These are phyloP conservation scores for Nephrotoma guestfalica DNA, from an alignment of 2,888 invertebrate genomes.

Conservation along the genomic window DNA sequence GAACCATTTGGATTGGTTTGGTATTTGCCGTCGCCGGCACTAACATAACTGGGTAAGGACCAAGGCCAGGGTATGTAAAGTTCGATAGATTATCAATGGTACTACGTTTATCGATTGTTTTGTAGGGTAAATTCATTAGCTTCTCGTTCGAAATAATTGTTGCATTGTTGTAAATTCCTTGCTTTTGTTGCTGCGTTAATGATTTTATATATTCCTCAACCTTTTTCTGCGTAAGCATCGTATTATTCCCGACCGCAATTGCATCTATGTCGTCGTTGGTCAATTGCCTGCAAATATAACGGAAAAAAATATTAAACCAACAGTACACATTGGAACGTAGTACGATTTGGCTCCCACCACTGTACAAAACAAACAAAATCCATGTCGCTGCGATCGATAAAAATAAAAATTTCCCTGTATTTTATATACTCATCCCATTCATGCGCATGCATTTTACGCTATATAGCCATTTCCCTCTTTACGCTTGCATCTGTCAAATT, in stretches of 20 bases:
- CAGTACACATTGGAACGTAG: not conserved
- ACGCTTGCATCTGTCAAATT: not conserved
- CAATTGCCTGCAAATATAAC: not conserved
- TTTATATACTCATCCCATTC: not conserved
- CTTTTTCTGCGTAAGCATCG: constrained; percentile 23
- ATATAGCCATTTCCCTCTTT: not conserved
- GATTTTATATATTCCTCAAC: constrained; percentile 29
- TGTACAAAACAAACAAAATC: not conserved
- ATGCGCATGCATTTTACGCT: not conserved
- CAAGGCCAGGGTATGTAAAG: not conserved
- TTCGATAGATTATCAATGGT: not conserved
- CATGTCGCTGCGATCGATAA: not conserved
- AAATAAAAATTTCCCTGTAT: not conserved
- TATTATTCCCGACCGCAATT: not conserved
- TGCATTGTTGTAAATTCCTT: not conserved
- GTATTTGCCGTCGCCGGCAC: not conserved
- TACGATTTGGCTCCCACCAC: not conserved
- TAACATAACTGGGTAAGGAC: not conserved
- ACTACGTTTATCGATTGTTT: not conserved
- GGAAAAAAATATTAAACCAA: not conserved
- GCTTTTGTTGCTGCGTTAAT: constrained; percentile 9
- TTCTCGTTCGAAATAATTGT: constrained; percentile 2
- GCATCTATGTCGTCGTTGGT: not conserved
- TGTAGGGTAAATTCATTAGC: not conserved
- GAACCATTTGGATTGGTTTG: constrained; percentile 2